phyloP scores from a whole-genome alignment of 2,113 vertebrate species.

The Climacteris rufus region DNA sequence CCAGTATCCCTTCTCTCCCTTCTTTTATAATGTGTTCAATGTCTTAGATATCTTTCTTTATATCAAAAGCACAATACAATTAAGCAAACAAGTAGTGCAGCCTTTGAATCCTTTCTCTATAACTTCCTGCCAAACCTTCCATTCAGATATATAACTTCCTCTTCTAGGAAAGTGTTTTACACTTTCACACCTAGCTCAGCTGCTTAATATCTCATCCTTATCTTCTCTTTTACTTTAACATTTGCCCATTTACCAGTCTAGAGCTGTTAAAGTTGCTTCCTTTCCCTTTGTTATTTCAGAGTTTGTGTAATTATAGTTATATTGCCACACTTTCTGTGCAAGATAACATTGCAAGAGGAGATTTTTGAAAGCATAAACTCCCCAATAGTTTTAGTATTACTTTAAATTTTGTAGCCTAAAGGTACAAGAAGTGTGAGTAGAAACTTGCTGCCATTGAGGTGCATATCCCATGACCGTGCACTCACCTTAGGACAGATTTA shows the following conservation, averaged over 20 bases:
- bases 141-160: not conserved
- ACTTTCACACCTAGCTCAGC: not conserved
- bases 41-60: not conserved
- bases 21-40: not conserved
- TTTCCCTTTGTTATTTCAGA: not conserved
- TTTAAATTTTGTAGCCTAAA: not conserved
- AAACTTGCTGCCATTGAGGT: not conserved
- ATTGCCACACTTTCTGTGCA: not conserved
- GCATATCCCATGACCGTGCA: not conserved
- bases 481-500: not conserved
- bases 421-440: not conserved
- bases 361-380: not conserved
- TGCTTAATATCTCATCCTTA: not conserved
- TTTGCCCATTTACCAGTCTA: not conserved
- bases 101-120: not conserved
- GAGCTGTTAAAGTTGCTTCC: not conserved
- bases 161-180: not conserved
- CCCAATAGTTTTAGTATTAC: not conserved
- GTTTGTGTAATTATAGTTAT: not conserved
- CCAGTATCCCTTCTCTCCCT: not conserved
- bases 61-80: not conserved
- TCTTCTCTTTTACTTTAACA: not conserved
- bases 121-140: not conserved
- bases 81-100: not conserved
- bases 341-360: not conserved